A percentile compares a stretch with the other conserved stretches of the same genome.
These are phyloP conservation scores for Buathra laborator DNA, from an alignment of 2,888 invertebrate species.

Conservation along the genomic window DNA sequence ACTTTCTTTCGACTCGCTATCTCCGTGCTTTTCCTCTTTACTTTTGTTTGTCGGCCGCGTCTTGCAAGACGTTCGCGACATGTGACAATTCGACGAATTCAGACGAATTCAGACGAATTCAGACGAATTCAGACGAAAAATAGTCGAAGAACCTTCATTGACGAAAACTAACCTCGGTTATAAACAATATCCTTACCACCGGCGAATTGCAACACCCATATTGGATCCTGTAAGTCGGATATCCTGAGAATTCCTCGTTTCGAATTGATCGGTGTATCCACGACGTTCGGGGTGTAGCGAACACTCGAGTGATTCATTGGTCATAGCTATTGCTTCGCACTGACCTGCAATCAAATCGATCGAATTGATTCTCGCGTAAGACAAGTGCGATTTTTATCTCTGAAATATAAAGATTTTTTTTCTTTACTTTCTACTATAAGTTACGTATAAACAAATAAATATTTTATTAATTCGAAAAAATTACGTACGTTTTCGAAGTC, in stretches of 20 bases:
- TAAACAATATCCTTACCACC: background rate
- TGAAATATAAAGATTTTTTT: constrained; percentile 8
- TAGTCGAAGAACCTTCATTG: background rate
- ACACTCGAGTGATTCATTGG: background rate
- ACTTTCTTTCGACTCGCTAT: background rate
- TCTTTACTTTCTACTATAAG: background rate
- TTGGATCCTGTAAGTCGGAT: background rate
- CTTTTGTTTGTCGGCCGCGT: background rate
- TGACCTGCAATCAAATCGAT: constrained; percentile 4
- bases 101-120: too few relatives aligned
- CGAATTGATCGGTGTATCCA: background rate
- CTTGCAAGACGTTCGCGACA: background rate
- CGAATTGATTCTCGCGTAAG: background rate
- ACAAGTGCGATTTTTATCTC: background rate
- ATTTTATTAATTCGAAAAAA: too few relatives aligned
- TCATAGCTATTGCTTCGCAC: background rate
- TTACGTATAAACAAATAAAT: too few relatives aligned
- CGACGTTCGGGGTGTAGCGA: background rate
- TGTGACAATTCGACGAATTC: background rate
- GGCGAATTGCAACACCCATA: background rate
- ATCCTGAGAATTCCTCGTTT: background rate
- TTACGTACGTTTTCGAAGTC: too few relatives aligned
- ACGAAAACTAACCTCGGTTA: background rate
- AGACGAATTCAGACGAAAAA: background rate
- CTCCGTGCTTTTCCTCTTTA: background rate